Percentiles rank a stretch among this genome's conserved stretches.
Conservation (phyloP, 2,888 invertebrate genomes). For the Theretra japonica region DNA sequence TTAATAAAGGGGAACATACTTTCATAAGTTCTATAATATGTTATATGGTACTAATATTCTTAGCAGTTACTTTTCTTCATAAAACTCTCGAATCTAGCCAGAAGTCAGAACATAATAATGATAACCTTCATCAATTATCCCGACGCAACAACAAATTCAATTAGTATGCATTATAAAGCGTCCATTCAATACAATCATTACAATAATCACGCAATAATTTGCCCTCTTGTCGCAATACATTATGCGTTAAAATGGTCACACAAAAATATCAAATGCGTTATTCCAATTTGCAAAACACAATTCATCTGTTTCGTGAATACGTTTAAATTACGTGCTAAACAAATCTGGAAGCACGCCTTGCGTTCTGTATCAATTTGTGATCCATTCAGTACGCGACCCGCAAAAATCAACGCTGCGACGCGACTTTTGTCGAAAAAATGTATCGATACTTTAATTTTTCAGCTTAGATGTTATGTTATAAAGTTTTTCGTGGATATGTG, state of each 20-base stretch:
- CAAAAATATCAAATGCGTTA: constrained; percentile 16
- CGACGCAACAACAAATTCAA: too few species aligned
- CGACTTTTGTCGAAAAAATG: constrained; percentile 30
- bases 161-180: too few species aligned
- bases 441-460: constrained; percentile 30
- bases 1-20: too few species aligned
- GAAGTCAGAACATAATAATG: too few species aligned
- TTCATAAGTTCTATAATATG: too few species aligned
- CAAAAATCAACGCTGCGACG: constrained; percentile 55
- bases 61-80: too few species aligned
- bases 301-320: constrained; percentile 56
- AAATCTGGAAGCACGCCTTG: constrained; percentile 69
- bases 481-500: not conserved
- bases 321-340: constrained; percentile 72
- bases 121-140: too few species aligned
- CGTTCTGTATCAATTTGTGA: constrained; percentile 74
- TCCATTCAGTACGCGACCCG: constrained; percentile 68
- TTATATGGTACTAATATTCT: too few species aligned
- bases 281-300: constrained; percentile 29
- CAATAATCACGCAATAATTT: not conserved
- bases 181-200: not conserved
- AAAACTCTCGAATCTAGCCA: too few species aligned
- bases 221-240: not conserved
- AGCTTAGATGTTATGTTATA: not conserved
- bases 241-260: constrained; percentile 1